Conservation (phyloP, 2,113 vertebrate species). For the Urocitellus parryii region DNA sequence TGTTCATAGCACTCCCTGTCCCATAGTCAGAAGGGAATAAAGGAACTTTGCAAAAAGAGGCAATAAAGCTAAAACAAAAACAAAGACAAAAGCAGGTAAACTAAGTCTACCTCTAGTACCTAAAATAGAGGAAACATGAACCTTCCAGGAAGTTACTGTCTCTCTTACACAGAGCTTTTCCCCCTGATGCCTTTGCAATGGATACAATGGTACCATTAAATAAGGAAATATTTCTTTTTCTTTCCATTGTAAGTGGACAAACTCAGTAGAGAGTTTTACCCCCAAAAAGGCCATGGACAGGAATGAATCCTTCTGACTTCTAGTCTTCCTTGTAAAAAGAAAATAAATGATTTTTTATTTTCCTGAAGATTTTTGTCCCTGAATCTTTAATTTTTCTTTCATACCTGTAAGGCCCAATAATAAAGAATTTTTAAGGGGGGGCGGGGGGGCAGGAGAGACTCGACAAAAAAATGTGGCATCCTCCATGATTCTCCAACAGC, state of each 20-base stretch:
- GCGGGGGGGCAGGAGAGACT: neutral
- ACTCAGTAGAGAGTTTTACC: neutral
- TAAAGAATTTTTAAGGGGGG: no score
- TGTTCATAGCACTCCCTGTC: neutral
- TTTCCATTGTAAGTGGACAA: neutral
- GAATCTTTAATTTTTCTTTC: slow-evolving; percentile 48
- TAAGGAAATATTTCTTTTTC: neutral
- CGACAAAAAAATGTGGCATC: neutral
- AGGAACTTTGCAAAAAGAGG: neutral
- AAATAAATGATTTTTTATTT: neutral
- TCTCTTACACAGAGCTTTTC: neutral
- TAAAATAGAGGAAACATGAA: neutral
- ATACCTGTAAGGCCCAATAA: neutral
- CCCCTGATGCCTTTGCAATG: neutral
- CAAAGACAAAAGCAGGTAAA: neutral
- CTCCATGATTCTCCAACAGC: neutral
- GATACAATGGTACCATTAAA: neutral
- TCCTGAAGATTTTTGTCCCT: neutral
- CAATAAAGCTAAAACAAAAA: neutral
- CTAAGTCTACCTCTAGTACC: neutral
- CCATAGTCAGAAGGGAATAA: neutral
- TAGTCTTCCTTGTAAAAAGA: neutral
- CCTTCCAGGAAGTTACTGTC: neutral
- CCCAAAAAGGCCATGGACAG: neutral
- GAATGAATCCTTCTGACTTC: neutral